Conservation (phyloP, 1,140 invertebrate species). For the Habropoda laboriosa region DNA sequence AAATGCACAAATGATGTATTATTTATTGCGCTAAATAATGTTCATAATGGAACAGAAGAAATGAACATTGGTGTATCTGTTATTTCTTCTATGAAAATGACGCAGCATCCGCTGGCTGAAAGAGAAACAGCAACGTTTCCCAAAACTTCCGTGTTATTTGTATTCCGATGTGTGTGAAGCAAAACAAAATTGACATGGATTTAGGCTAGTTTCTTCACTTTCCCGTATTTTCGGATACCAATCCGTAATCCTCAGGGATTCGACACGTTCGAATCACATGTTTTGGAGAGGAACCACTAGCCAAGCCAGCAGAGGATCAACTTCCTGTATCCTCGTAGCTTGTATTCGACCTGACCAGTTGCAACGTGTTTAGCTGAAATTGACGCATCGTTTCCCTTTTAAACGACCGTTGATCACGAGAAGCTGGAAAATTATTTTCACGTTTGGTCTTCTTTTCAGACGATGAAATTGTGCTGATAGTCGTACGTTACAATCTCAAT, state of each 20-base stretch:
- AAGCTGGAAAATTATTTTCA: neutral
- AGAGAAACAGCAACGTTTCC: neutral
- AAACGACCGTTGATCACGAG: neutral
- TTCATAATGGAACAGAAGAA: no score
- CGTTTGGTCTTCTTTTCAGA: neutral
- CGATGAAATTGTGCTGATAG: no score
- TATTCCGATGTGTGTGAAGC: neutral
- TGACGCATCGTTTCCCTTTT: slow-evolving; percentile 32
- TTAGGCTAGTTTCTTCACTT: neutral
- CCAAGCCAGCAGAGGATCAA: slow-evolving; percentile 19
- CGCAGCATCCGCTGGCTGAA: neutral
- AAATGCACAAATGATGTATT: no score
- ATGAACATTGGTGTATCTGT: no score
- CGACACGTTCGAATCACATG: slow-evolving; percentile 42
- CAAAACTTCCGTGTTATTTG: slow-evolving; percentile 1
- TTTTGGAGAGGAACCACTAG: slow-evolving; percentile 5
- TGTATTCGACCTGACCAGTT: neutral
- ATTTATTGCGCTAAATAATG: no score
- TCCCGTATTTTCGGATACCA: slow-evolving; percentile 24
- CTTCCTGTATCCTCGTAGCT: slow-evolving; percentile 32
- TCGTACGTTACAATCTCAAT: no score
- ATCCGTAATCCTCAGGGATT: slow-evolving; percentile 37
- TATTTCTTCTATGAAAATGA: no score
- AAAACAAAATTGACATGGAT: neutral
- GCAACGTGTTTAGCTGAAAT: slow-evolving; percentile 37